Conservation (phyloP, 2,113 vertebrate species). For the Girardinichthys multiradiatus region DNA sequence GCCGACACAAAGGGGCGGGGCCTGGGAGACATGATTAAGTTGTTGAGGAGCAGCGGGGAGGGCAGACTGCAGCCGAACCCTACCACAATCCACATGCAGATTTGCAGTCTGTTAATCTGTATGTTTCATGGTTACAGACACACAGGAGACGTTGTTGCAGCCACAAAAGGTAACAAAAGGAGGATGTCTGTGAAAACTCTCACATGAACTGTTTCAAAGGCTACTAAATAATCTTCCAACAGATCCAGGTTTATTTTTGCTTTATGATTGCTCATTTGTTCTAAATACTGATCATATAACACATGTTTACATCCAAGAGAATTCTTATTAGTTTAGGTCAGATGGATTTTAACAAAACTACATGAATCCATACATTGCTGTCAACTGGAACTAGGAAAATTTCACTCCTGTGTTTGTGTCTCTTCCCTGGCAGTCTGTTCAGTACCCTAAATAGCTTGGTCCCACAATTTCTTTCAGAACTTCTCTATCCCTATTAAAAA, state of each 20-base stretch:
- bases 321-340: background rate
- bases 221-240: background rate
- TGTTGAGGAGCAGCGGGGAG: constrained; percentile 86
- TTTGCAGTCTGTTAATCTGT: constrained; percentile 62
- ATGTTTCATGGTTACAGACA: constrained; percentile 36
- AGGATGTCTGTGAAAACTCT: background rate
- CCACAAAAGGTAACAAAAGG: constrained; percentile 9
- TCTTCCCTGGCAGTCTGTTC: too few species aligned
- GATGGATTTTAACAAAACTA: background rate
- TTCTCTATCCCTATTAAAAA: too few species aligned
- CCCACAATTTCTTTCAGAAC: too few species aligned
- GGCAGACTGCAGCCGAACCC: constrained; percentile 21
- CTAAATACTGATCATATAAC: background rate
- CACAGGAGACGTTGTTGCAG: constrained; percentile 30
- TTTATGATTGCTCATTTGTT: background rate
- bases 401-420: too few species aligned
- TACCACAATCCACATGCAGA: constrained; percentile 86
- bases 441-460: too few species aligned
- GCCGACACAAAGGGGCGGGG: constrained; percentile 90
- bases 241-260: background rate
- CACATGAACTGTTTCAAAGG: background rate
- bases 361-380: too few species aligned
- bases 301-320: background rate
- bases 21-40: constrained; percentile 90
- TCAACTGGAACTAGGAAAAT: too few species aligned